Percentiles rank a stretch among this genome's conserved stretches.
These are phyloP conservation scores for Brachionus asplanchnoidis DNA, from an alignment of 1,140 invertebrate genomes.

Conservation along the genomic window DNA sequence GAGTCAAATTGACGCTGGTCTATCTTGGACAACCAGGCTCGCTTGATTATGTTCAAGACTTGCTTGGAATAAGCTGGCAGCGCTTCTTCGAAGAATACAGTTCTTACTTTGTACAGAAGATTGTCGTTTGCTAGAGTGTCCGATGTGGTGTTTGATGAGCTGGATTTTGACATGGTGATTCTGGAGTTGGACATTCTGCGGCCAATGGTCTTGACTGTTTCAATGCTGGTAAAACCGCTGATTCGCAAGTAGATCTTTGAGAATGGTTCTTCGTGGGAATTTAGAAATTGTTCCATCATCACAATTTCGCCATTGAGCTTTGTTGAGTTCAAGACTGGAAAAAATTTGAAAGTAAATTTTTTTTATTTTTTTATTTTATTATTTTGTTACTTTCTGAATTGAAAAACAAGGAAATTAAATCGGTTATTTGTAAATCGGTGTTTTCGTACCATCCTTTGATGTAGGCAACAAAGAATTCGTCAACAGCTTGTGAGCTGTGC, in stretches of 20 bases:
- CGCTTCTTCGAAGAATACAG: constrained; percentile 4
- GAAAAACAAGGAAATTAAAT: constrained; percentile 1
- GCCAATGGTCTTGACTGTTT: background rate
- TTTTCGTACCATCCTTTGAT: constrained; percentile 28
- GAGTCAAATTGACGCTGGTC: background rate
- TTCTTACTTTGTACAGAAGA: constrained; percentile 16
- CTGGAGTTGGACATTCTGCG: background rate
- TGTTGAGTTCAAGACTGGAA: background rate
- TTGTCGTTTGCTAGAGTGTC: background rate
- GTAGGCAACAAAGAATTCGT: constrained; percentile 35
- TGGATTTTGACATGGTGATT: background rate
- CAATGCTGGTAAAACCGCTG: background rate
- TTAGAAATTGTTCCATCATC: constrained; percentile 23
- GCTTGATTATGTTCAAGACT: background rate
- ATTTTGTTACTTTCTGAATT: constrained; percentile 26
- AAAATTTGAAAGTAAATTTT: background rate
- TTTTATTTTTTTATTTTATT: background rate
- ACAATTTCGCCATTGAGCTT: constrained; percentile 25
- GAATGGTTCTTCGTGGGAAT: background rate
- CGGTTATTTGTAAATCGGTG: background rate
- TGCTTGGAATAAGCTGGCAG: background rate
- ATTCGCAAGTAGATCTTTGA: constrained; percentile 38
- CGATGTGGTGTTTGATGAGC: background rate
- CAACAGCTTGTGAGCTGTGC: background rate
- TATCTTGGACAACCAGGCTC: constrained; percentile 9